Evolutionary conservation across 37 sponge, comb jelly and placozoan genomes (phyloP).

Genomic region (Oscarella lobularis): DNA sequence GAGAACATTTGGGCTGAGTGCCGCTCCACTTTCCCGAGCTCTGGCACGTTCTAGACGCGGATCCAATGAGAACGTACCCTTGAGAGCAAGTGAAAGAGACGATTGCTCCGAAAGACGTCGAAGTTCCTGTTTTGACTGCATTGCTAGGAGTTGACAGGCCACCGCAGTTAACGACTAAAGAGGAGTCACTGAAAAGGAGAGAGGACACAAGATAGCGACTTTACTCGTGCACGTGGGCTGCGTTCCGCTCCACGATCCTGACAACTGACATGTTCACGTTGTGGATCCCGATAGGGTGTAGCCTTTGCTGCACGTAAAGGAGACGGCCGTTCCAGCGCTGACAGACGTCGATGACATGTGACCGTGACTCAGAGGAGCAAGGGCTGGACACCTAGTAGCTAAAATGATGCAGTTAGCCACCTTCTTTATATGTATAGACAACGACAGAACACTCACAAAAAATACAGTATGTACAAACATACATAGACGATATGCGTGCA

Average conservation of each 20-base stretch:
- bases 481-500: too few relatives aligned
- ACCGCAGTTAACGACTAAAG: slow-evolving; percentile 2
- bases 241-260: neutral
- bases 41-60: neutral
- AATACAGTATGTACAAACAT: too few relatives aligned
- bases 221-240: neutral
- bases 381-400: too few relatives aligned
- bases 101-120: neutral
- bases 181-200: neutral
- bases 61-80: neutral
- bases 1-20: neutral
- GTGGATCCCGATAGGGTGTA: neutral
- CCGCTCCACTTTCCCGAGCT: neutral
- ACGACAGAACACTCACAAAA: too few relatives aligned
- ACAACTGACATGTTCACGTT: neutral
- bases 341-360: too few relatives aligned
- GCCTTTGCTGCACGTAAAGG: neutral
- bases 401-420: too few relatives aligned
- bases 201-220: neutral
- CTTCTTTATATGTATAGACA: too few relatives aligned
- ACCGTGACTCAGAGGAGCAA: too few relatives aligned
- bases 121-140: neutral
- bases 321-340: neutral
- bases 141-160: neutral
- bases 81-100: neutral